Conservation (phyloP, 2,113 vertebrate genomes). For the Tonatia bakeri region DNA sequence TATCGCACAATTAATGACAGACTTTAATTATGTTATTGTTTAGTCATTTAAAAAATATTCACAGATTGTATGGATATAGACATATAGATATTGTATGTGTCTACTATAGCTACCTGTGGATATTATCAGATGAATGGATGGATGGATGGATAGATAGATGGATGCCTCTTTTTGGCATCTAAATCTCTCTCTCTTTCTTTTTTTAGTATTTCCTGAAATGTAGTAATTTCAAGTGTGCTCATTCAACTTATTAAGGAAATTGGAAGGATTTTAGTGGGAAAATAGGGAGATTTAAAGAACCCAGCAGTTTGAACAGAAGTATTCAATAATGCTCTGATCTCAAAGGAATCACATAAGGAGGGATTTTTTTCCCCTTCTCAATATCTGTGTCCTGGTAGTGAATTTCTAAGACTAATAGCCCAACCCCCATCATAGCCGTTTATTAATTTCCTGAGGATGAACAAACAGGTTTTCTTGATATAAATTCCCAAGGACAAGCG, state of each 20-base stretch:
- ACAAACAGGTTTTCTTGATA: not conserved
- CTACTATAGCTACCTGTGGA: not conserved
- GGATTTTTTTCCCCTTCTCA: not conserved
- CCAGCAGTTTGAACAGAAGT: not conserved
- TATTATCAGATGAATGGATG: not conserved
- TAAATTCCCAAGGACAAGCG: not conserved
- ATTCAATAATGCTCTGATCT: not conserved
- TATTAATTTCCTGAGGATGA: not conserved
- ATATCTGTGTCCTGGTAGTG: not conserved
- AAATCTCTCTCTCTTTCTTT: not conserved
- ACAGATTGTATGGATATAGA: not conserved
- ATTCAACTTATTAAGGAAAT: not conserved
- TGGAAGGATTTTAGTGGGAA: not conserved
- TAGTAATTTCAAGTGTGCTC: not conserved
- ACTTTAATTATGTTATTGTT: not conserved
- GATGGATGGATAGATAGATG: not conserved
- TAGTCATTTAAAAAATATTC: not conserved
- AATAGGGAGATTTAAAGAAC: not conserved
- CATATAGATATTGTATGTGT: not conserved
- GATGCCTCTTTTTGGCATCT: not conserved
- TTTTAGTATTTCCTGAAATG: not conserved
- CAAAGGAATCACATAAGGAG: not conserved
- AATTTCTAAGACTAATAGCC: not conserved
- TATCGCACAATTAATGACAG: not conserved
- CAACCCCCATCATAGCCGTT: not conserved